These are phyloP conservation scores for Percopsis omiscomaycus DNA, from an alignment of 2,797 vertebrate genomes.

Conservation along the genomic window DNA sequence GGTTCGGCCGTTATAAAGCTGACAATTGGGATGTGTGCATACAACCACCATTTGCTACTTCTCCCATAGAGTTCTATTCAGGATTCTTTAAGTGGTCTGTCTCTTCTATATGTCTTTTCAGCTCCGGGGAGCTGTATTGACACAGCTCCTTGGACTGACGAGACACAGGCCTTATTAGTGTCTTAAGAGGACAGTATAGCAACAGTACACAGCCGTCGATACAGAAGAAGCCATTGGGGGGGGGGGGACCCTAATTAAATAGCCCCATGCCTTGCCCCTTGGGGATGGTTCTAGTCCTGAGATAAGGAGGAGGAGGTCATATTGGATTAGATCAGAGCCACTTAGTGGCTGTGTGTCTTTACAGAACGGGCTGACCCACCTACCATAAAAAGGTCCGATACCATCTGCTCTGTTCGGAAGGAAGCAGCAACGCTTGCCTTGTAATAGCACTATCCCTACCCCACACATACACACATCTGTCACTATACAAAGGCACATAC, in stretches of 20 bases:
- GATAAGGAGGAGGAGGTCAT: conserved; percentile 63
- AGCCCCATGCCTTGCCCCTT: conserved; percentile 52
- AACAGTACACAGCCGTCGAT: conserved; percentile 50
- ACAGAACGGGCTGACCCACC: conserved; percentile 30
- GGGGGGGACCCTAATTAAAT: conserved; percentile 67
- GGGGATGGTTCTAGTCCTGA: conserved; percentile 53
- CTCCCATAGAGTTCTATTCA: too few relatives aligned
- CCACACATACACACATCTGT: neutral
- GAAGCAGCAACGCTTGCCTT: conserved; percentile 23
- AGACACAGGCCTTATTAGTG: conserved; percentile 50
- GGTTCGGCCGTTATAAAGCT: too few relatives aligned
- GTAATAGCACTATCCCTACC: conserved; percentile 2
- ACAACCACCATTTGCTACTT: too few relatives aligned
- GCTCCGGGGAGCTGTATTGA: neutral
- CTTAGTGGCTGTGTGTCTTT: conserved; percentile 50
- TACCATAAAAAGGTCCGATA: conserved; percentile 19
- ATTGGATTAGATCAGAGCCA: conserved; percentile 72
- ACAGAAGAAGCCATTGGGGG: conserved; percentile 41
- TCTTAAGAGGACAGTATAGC: conserved; percentile 26
- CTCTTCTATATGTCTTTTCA: neutral
- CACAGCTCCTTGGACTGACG: conserved; percentile 30
- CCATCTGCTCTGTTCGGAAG: conserved; percentile 27
- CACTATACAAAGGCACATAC: neutral
- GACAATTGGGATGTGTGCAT: too few relatives aligned
- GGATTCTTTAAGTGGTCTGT: too few relatives aligned